phyloP scores from a whole-genome alignment of 37 sponge, comb jelly and placozoan genomes.

The Spongia lamella region DNA sequence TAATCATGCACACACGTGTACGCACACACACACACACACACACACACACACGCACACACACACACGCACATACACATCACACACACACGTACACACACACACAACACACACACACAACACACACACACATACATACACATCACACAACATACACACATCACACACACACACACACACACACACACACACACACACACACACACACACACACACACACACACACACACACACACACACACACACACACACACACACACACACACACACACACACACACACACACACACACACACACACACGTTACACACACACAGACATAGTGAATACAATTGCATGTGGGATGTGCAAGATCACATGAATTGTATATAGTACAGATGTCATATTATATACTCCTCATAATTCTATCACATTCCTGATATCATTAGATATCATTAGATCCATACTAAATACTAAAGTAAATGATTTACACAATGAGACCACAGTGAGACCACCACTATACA shows the following conservation, averaged over 20 bases:
- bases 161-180: neutral
- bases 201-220: constrained; percentile 61
- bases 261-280: too few species aligned
- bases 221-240: neutral
- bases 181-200: neutral
- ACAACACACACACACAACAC: neutral
- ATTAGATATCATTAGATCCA: too few species aligned
- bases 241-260: constrained; percentile 61
- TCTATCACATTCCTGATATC: too few species aligned
- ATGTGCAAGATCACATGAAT: too few species aligned
- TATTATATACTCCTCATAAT: neutral
- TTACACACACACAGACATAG: neutral
- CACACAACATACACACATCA: too few species aligned
- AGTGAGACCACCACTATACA: too few species aligned
- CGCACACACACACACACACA: neutral
- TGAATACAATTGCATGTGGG: too few species aligned
- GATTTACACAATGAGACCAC: too few species aligned
- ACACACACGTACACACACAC: too few species aligned
- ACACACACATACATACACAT: neutral
- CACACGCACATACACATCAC: neutral
- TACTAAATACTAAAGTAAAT: too few species aligned
- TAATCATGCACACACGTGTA: neutral
- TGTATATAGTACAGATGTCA: too few species aligned
- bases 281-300: neutral
- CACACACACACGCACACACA: constrained; percentile 2